Evolutionary conservation across 1,140 invertebrate species (phyloP), one percentile per base, ranked within the genome.

Genomic region (Zaprionus tsacasi): DNA sequence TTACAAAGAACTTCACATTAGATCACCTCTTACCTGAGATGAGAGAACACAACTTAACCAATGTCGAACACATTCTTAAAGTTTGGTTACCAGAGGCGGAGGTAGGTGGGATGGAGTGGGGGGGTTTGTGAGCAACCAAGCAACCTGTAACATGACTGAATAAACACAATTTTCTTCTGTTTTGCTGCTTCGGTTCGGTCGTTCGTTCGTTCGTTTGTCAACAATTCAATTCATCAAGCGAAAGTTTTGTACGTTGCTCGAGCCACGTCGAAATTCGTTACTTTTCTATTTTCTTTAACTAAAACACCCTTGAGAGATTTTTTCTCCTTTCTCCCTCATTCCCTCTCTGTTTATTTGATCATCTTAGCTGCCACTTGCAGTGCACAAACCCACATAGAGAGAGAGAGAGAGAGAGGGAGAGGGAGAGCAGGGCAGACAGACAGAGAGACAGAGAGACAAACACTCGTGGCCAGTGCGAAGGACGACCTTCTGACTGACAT

Each of bases 331-430:
- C 15, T 63, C 27, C 6, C 50, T 40, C 3, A 30, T 11, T 69
- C 48, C 57, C 61, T 52, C 35, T 70, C 43, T 64, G 72, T 89
- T 89, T 88, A 85, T 88, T 88, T 88, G 83, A 89, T 88, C 83
- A 88, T 88, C 83, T 88, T 88, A 89, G 83, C 85, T 88, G 83
- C 85, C 85, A 88, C 83, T 88, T 89, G 81, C 83, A 88, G 83
- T 71, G 43, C 59, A 54, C 71, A 66, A 64, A 58, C 69, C 52
- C 38, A 66, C 3, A 27, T 4, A 2, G 2, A 1, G 2, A 27
- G 25, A 4, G 25, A 30, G 27, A 30, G 27, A 30, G 27, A 30
- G 27, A 30, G 27, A 30, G 27, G 6, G 27, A 30, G 27, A 30
- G 27, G 4, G 27, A 30, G 27, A 43, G 33, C 55, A 55, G 50